Evolutionary conservation across 2,113 vertebrate species (phyloP).

Genomic region (Hippocampus mohnikei): DNA sequence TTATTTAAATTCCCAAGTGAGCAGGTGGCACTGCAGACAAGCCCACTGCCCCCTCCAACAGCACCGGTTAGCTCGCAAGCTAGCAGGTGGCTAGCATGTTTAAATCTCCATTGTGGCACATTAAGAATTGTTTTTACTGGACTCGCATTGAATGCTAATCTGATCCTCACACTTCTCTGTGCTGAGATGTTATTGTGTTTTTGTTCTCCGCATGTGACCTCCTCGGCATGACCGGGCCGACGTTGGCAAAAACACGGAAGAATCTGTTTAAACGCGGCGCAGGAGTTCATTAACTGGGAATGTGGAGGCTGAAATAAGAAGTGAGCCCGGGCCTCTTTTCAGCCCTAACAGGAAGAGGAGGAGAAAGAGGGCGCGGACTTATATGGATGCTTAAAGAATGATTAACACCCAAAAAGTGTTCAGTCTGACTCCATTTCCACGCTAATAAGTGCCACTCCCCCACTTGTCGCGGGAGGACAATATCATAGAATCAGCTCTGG

Average conservation of each 20-base stretch:
- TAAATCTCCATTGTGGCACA: background rate
- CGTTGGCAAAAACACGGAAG: conserved; percentile 28
- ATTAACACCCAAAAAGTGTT: conserved; percentile 44
- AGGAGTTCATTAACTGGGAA: conserved; percentile 53
- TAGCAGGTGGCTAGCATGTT: background rate
- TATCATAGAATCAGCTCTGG: background rate
- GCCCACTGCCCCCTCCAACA: too few relatives aligned
- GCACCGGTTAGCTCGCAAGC: too few relatives aligned
- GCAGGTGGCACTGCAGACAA: too few relatives aligned
- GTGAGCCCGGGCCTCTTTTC: conserved; percentile 23
- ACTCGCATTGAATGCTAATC: conserved; percentile 41
- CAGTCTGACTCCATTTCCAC: conserved; percentile 48
- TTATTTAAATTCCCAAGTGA: too few relatives aligned
- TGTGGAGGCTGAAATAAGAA: conserved; percentile 41
- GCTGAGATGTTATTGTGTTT: conserved; percentile 3
- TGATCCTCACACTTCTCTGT: conserved; percentile 23
- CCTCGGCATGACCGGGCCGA: conserved; percentile 25
- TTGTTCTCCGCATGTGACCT: conserved; percentile 25
- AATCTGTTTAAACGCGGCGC: conserved; percentile 30
- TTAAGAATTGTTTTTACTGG: conserved; percentile 40
- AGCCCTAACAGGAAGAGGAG: conserved; percentile 4
- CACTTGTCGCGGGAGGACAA: background rate
- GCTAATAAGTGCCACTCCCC: conserved; percentile 27
- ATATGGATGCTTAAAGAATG: conserved; percentile 46
- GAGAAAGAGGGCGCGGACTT: conserved; percentile 6